phyloP scores from a whole-genome alignment of 2,113 vertebrate genomes.

The Plecotus auritus region DNA sequence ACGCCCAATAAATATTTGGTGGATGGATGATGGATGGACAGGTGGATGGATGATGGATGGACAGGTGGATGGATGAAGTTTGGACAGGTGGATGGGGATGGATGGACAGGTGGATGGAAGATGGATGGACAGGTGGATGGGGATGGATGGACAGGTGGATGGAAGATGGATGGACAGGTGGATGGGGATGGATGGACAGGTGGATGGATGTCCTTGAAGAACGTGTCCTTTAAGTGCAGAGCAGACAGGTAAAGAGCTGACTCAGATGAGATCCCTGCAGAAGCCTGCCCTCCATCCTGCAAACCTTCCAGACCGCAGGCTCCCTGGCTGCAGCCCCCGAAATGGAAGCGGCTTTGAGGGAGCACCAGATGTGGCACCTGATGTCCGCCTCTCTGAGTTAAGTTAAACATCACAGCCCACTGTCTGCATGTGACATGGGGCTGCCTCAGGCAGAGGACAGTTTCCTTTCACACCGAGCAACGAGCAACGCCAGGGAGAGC shows the following conservation, averaged over 20 bases:
- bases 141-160: not conserved
- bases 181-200: not conserved
- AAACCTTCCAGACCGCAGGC: not conserved
- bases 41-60: no score
- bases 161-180: no score
- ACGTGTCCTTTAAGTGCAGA: not conserved
- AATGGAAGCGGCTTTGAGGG: not conserved
- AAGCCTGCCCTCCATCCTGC: not conserved
- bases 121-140: no score
- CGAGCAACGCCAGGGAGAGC: no score
- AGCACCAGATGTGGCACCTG: not conserved
- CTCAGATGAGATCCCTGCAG: not conserved
- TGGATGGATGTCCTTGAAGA: not conserved
- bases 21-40: no score
- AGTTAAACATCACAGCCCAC: constrained; percentile 51
- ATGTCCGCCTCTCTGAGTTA: not conserved
- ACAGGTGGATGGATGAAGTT: no score
- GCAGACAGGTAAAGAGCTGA: not conserved
- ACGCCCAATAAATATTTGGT: not conserved
- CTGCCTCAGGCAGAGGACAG: not conserved
- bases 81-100: no score
- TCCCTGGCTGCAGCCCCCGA: not conserved
- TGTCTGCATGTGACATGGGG: not conserved
- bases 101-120: no score
- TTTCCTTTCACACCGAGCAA: not conserved